Evolutionary conservation across 2,113 vertebrate species (phyloP), one percentile per base, ranked within the genome.

Genomic region (Taxidea taxus): DNA sequence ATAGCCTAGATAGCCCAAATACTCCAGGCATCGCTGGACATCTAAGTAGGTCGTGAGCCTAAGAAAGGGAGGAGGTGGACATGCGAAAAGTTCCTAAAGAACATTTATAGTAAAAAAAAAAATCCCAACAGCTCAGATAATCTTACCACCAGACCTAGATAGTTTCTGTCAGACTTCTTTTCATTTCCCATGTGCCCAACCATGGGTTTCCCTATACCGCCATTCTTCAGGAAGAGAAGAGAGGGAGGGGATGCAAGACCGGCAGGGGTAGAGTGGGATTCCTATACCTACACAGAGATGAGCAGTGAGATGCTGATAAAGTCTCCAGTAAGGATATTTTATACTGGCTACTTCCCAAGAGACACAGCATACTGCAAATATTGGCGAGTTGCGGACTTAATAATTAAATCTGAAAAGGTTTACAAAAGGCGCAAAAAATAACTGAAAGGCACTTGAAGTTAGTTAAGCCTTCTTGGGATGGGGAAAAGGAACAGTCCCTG

Each of bases 21-120:
- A 99, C 96, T 99, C 99, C 97, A 99, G 98, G 97, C 99, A 99
- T 56, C 99, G 99, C 98, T 99, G 99, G 7, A 99, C 99, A 86
- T 99, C 99, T 97, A 99, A 98, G 97, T 99, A 99, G 0, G 99
- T 99, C 4, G 99, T 99, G 75, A 99, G 98, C 92, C 99, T 99
- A 95, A 58, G n/a, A 95, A 68, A 95, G 51, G 49, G 58, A 94
- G 70, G 58, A 85, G 37, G 94, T 85, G 98, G 96, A 91, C 96
- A 95, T 6, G 72, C 37, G 23, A 84, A 44, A 88, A 85, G 37
- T 86, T 95, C 49, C 92, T 92, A 78, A 94, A 68, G 68, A 88
- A 54, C 49, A 88, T 62, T 60, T 16, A 84, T 0, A 44, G 44
- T 34, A 54, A 81, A 62, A 72, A 81, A 44, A 29, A 49, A 62